Evolutionary conservation across 92 coral and sea anemone species (phyloP).

Genomic region (Desmophyllum pertusum): DNA sequence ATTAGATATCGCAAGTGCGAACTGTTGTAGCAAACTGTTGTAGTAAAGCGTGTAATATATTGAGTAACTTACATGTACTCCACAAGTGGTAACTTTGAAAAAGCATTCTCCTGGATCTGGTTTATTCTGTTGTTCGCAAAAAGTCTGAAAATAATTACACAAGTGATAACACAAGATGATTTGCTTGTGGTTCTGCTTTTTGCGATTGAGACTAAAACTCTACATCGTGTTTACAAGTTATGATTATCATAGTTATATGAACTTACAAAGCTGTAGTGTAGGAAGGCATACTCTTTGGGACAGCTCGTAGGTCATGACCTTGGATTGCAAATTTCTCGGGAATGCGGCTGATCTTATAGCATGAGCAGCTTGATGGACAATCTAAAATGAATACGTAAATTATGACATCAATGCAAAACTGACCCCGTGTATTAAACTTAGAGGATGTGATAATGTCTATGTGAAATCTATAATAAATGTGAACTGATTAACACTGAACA

Average conservation of each 20-base stretch:
- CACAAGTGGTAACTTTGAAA: slow-evolving; percentile 22
- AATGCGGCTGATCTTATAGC: slow-evolving; percentile 18
- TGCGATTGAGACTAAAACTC: too few species aligned
- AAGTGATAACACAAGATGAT: not conserved
- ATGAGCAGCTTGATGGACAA: slow-evolving; percentile 57
- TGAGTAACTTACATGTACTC: slow-evolving; percentile 42
- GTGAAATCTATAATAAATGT: not conserved
- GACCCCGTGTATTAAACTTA: too few species aligned
- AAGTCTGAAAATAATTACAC: slow-evolving; percentile 13
- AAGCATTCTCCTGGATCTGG: slow-evolving; percentile 28
- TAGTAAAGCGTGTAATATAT: not conserved
- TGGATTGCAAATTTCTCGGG: slow-evolving; percentile 14
- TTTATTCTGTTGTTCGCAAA: slow-evolving; percentile 43
- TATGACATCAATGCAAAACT: not conserved
- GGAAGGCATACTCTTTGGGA: slow-evolving; percentile 47
- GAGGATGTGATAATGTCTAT: not conserved
- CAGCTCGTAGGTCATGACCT: slow-evolving; percentile 22
- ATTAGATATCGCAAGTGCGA: not conserved
- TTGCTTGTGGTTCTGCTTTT: not conserved
- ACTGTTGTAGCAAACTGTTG: not conserved
- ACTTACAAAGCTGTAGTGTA: slow-evolving; percentile 50
- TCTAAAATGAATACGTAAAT: slow-evolving; percentile 11
- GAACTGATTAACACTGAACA: not conserved
- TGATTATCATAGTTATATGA: not conserved
- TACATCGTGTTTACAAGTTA: not conserved